These are phyloP conservation scores for Lissonota sp. DNA, from an alignment of 2,888 invertebrate species.

Conservation along the genomic window DNA sequence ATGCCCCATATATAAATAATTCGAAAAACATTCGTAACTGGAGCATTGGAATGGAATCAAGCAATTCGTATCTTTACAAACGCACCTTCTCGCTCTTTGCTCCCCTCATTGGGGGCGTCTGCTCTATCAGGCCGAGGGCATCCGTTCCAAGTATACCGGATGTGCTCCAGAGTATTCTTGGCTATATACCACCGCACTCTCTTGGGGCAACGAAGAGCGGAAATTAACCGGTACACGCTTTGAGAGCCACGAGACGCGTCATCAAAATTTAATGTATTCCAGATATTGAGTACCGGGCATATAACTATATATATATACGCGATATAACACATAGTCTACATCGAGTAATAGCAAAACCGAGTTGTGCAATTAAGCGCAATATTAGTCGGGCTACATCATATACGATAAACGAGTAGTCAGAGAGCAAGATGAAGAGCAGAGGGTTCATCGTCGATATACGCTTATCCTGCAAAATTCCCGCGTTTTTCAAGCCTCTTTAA, in stretches of 20 bases:
- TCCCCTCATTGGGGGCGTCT: background rate
- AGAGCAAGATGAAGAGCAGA: background rate
- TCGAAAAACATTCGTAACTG: background rate
- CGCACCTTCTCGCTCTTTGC: constrained; percentile 6
- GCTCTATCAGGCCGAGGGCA: constrained; percentile 26
- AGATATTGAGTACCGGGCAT: constrained; percentile 28
- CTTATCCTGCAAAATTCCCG: background rate
- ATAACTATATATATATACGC: background rate
- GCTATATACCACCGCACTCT: background rate
- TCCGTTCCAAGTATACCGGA: constrained; percentile 40
- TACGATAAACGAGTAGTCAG: constrained; percentile 13
- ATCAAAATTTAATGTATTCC: constrained; percentile 52
- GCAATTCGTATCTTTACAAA: constrained; percentile 33
- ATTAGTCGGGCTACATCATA: constrained; percentile 29
- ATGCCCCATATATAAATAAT: too few species aligned
- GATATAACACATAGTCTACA: constrained; percentile 19
- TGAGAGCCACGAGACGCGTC: constrained; percentile 46
- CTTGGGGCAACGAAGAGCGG: constrained; percentile 32
- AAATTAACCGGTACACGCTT: constrained; percentile 44
- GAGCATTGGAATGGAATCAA: constrained; percentile 33
- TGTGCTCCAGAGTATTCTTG: constrained; percentile 33
- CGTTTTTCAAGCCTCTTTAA: background rate
- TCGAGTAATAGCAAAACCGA: constrained; percentile 31
- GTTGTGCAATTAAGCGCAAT: constrained; percentile 46
- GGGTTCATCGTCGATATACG: constrained; percentile 2